phyloP scores from a whole-genome alignment of 2,888 invertebrate species.

The Protodeltote pygarga region DNA sequence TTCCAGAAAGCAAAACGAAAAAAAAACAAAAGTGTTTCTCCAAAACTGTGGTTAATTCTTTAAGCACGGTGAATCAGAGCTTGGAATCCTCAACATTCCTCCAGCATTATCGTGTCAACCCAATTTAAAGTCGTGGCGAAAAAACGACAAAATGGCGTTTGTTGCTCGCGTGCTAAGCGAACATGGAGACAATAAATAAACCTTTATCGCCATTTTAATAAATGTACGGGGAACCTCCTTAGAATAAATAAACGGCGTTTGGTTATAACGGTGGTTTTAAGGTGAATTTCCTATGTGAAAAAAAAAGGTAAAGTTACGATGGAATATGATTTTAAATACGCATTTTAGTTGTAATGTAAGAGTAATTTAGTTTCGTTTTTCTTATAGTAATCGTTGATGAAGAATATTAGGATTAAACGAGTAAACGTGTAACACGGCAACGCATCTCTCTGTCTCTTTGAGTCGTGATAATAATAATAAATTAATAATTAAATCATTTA shows the following conservation, averaged over 20 bases:
- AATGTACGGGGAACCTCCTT: constrained; percentile 76
- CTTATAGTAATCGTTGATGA: too few relatives aligned
- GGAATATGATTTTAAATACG: constrained; percentile 66
- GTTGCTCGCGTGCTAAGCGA: constrained; percentile 75
- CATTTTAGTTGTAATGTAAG: constrained; percentile 52
- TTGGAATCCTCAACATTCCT: constrained; percentile 39
- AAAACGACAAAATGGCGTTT: constrained; percentile 47
- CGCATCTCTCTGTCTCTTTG: too few relatives aligned
- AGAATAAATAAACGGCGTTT: constrained; percentile 73
- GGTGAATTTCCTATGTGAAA: constrained; percentile 43
- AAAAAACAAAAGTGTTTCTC: not conserved
- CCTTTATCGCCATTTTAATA: constrained; percentile 85
- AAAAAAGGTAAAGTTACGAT: constrained; percentile 60
- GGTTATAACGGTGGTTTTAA: constrained; percentile 62
- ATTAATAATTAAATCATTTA: too few relatives aligned
- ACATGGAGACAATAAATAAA: constrained; percentile 81
- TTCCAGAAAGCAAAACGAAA: not conserved
- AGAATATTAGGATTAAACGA: too few relatives aligned
- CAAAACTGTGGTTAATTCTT: constrained; percentile 27
- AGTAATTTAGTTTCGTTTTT: too few relatives aligned
- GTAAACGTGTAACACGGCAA: too few relatives aligned
- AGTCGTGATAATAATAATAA: too few relatives aligned
- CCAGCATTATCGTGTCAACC: constrained; percentile 52
- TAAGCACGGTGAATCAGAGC: constrained; percentile 37
- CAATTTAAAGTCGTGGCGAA: constrained; percentile 51